Conservation (phyloP, 2,113 vertebrate species). For the Ranitomeya variabilis region DNA sequence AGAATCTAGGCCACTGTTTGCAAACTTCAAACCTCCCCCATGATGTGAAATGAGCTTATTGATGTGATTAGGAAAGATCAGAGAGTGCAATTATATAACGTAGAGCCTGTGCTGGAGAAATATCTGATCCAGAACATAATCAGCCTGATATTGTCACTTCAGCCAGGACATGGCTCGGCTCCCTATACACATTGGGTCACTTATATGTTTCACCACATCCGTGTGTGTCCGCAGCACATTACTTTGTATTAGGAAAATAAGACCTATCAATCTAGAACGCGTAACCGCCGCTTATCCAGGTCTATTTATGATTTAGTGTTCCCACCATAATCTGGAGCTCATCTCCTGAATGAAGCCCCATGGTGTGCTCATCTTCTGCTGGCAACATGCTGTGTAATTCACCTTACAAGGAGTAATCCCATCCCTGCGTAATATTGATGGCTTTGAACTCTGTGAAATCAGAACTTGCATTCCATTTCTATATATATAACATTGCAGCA, state of each 20-base stretch:
- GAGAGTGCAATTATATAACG: not conserved
- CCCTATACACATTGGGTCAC: no score
- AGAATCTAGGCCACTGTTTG: constrained; percentile 7
- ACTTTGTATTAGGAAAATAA: not conserved
- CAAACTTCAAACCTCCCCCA: constrained; percentile 3
- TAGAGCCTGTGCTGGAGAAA: not conserved
- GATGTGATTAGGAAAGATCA: not conserved
- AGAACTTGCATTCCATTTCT: not conserved
- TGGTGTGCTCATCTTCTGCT: not conserved
- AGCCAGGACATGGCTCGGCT: not conserved
- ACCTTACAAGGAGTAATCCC: not conserved
- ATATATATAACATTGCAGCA: not conserved
- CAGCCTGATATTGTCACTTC: not conserved
- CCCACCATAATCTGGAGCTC: not conserved
- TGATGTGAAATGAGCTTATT: not conserved
- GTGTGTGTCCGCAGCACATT: not conserved
- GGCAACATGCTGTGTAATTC: not conserved
- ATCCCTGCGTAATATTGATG: not conserved
- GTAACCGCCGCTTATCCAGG: not conserved
- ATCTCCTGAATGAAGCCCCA: not conserved
- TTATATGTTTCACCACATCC: no score
- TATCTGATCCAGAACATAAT: not conserved
- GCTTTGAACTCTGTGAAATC: not conserved
- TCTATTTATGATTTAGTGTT: not conserved
- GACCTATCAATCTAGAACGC: no score